Evolutionary conservation across 2,797 vertebrate genomes (phyloP), one percentile per base, ranked within the genome.

Genomic region (Poeciliopsis turneri): DNA sequence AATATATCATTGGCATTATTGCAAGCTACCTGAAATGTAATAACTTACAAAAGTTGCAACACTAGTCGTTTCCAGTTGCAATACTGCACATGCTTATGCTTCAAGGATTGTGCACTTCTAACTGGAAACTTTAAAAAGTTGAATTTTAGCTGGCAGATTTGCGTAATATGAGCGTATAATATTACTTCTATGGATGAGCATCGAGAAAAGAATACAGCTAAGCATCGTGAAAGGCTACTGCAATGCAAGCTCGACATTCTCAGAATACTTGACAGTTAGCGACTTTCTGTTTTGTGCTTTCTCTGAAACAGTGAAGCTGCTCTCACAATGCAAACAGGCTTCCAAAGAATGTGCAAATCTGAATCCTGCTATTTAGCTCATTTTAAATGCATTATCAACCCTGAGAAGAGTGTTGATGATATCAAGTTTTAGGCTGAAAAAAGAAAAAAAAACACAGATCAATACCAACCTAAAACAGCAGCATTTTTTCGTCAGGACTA

Each of bases 221-320:
- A 41, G 73, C 15, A 43, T 45, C 2, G n/a, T 18, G 28, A 30
- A 75, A 57, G 43, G 39, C 73, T 59, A 55, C 51, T 41, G 73
- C 41, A 57, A 25, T 59, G 39, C 53, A 25, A 59, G 25, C 53
- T 55, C 25, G 55, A 39, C 73, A 43, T 74, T 74, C 53, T 74
- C 51, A 28, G 51, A 74, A 74, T 74, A 10, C 20, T 74, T 74
- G 15, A 53, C 23, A 55, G 49, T 53, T 41, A 55, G 59, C 39
- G 0, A 59, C 25, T 75, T 59, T 75, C 39, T 7, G 20, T 28
- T 15, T 45, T 28, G 41, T 55, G 61, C 61, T 66, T 39, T 23
- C 61, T 66, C 18, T 36, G 61, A 66, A 66, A 66, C n/a, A 59
- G 55, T 59, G 55, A 66, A 23, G 33, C 33, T 66, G 30, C 61